A percentile compares a stretch with the other conserved stretches of the same genome.
These are phyloP conservation scores for Laspeyria flexula DNA, from an alignment of 2,888 invertebrate genomes.

Conservation along the genomic window DNA sequence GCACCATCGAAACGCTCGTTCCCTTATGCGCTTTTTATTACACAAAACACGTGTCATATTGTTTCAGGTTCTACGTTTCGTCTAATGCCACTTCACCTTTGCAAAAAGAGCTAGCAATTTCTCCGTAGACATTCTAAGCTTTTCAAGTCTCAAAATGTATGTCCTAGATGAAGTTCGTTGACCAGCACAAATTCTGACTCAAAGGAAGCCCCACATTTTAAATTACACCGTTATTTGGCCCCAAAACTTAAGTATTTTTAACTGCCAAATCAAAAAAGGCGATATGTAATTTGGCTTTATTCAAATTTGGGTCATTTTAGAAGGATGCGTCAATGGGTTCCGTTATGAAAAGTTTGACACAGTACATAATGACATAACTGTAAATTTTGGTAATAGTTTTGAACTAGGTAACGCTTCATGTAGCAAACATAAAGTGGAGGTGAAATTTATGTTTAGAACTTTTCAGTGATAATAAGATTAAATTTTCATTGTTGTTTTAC, in stretches of 20 bases:
- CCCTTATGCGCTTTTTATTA: too few relatives aligned
- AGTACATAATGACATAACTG: constrained; percentile 43
- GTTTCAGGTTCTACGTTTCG: too few relatives aligned
- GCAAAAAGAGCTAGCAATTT: too few relatives aligned
- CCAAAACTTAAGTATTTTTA: constrained; percentile 12
- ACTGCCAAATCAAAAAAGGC: constrained; percentile 31
- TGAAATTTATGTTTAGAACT: too few relatives aligned
- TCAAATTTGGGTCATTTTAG: constrained; percentile 40
- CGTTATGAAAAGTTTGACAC: constrained; percentile 43
- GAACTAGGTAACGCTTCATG: too few relatives aligned
- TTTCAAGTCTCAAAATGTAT: background rate
- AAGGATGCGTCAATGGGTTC: constrained; percentile 36
- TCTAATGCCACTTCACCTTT: too few relatives aligned
- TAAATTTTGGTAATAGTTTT: constrained; percentile 16
- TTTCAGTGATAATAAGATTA: too few relatives aligned
- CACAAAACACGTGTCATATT: too few relatives aligned
- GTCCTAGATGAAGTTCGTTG: background rate
- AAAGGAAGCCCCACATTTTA: constrained; percentile 1
- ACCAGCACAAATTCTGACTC: background rate
- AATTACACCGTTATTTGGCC: constrained; percentile 34
- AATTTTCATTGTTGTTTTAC: too few relatives aligned
- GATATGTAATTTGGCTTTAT: constrained; percentile 39
- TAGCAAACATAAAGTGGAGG: too few relatives aligned
- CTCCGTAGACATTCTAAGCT: too few relatives aligned
- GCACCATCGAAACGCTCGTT: too few relatives aligned